phyloP scores from a whole-genome alignment of 1,140 invertebrate genomes.

The Euglossa dilemma region DNA sequence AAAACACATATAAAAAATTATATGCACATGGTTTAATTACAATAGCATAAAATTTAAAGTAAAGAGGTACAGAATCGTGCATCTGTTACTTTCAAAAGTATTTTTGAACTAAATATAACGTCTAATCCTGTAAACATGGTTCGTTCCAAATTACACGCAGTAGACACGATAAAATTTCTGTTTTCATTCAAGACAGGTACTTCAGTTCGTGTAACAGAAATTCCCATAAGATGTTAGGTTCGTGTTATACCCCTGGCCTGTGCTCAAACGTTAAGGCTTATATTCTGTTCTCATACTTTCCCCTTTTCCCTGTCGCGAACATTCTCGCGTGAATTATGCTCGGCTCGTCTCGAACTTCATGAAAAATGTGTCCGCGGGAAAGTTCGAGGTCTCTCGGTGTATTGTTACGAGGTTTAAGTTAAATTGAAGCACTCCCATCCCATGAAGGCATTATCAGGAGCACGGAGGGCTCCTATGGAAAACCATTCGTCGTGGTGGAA shows the following conservation, averaged over 20 bases:
- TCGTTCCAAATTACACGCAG: too few relatives aligned
- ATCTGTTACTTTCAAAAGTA: too few relatives aligned
- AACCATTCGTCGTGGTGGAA: slow-evolving; percentile 66
- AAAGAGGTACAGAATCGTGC: too few relatives aligned
- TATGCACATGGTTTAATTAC: too few relatives aligned
- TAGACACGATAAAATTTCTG: too few relatives aligned
- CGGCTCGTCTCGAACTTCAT: slow-evolving; percentile 3
- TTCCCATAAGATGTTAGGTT: background rate
- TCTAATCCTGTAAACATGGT: too few relatives aligned
- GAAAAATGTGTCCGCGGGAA: slow-evolving; percentile 26
- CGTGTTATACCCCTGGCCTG: background rate
- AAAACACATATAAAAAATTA: too few relatives aligned
- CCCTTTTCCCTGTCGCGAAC: background rate
- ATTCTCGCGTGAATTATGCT: background rate
- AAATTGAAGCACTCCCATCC: slow-evolving; percentile 62
- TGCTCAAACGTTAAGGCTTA: background rate
- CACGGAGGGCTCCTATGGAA: slow-evolving; percentile 40
- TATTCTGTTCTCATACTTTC: background rate
- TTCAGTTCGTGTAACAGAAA: too few relatives aligned
- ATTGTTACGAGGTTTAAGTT: slow-evolving; percentile 70
- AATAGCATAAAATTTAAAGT: too few relatives aligned
- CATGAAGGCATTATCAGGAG: slow-evolving; percentile 52
- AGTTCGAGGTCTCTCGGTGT: slow-evolving; percentile 35
- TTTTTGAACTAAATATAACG: too few relatives aligned
- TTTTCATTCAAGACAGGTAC: too few relatives aligned